These are phyloP conservation scores for Chrysemys picta DNA, from an alignment of 2,113 vertebrate species.

Conservation along the genomic window DNA sequence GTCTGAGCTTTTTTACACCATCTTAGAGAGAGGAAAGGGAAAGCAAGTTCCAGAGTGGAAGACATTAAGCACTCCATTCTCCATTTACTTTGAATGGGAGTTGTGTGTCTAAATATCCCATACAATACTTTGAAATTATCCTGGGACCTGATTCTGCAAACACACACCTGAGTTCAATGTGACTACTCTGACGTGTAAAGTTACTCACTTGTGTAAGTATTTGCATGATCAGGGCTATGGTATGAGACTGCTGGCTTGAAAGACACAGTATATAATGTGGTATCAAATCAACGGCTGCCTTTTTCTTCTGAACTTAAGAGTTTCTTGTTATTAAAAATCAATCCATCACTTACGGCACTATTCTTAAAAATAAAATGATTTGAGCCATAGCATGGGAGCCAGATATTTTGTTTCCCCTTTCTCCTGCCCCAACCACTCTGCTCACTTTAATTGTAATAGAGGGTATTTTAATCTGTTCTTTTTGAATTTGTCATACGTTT, in stretches of 20 bases:
- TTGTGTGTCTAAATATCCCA: rapidly evolving
- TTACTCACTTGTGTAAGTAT: not conserved
- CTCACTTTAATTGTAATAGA: not conserved
- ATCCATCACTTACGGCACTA: not conserved
- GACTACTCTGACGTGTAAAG: not conserved
- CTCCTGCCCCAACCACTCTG: not conserved
- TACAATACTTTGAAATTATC: not conserved
- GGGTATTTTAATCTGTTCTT: not conserved
- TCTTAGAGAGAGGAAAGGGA: not conserved
- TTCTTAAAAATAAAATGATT: not conserved
- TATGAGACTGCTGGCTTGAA: not conserved
- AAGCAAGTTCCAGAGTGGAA: not conserved
- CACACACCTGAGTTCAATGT: not conserved
- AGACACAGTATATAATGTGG: not conserved
- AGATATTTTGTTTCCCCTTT: not conserved
- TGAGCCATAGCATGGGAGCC: not conserved
- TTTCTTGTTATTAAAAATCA: not conserved
- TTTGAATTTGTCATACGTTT: not conserved
- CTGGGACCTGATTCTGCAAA: not conserved
- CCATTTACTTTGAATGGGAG: not conserved
- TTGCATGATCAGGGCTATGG: not conserved
- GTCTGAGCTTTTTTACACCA: not conserved
- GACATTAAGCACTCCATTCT: not conserved
- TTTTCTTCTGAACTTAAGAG: not conserved
- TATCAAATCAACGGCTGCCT: not conserved